These are phyloP conservation scores for Hemicentrotus pulcherrimus DNA, from an alignment of 35 echinoderm and acorn worm species.

Conservation along the genomic window DNA sequence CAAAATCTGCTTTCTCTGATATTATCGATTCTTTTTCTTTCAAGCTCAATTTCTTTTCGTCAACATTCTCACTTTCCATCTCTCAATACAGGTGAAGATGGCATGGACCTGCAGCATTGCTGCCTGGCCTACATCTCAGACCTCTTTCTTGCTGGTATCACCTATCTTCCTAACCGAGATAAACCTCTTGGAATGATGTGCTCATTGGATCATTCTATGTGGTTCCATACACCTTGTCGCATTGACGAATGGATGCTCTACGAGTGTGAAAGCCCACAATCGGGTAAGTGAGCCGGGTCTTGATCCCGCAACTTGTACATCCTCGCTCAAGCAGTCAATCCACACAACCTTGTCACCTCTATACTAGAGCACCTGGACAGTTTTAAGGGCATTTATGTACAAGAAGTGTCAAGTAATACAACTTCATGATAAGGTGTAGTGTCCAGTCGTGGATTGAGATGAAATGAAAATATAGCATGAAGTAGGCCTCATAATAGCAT, in stretches of 20 bases:
- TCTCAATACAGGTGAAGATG: constrained; percentile 63
- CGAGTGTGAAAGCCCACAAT: constrained; percentile 78
- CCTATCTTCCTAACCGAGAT: constrained; percentile 47
- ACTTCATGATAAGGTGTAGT: too few relatives aligned
- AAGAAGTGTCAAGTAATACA: not conserved
- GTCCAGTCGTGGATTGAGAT: too few relatives aligned
- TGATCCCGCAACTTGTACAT: not conserved
- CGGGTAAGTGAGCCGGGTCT: constrained; percentile 53
- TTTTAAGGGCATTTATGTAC: not conserved
- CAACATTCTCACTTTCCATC: not conserved
- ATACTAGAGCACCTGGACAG: not conserved
- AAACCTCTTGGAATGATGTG: constrained; percentile 59
- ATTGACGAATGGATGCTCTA: constrained; percentile 96
- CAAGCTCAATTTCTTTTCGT: not conserved
- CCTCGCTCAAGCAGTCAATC: not conserved
- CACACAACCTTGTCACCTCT: not conserved
- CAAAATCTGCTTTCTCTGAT: too few relatives aligned
- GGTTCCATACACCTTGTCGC: constrained; percentile 91
- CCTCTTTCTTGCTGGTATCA: constrained; percentile 55
- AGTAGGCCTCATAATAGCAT: too few relatives aligned
- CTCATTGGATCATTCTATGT: constrained; percentile 84
- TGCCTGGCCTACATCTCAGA: constrained; percentile 86
- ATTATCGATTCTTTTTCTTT: too few relatives aligned
- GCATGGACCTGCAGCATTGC: constrained; percentile 78
- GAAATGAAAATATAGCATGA: too few relatives aligned